Evolutionary conservation across 2,113 vertebrate species (phyloP), one percentile per base, ranked within the genome.

Genomic region (Pseudois nayaur): DNA sequence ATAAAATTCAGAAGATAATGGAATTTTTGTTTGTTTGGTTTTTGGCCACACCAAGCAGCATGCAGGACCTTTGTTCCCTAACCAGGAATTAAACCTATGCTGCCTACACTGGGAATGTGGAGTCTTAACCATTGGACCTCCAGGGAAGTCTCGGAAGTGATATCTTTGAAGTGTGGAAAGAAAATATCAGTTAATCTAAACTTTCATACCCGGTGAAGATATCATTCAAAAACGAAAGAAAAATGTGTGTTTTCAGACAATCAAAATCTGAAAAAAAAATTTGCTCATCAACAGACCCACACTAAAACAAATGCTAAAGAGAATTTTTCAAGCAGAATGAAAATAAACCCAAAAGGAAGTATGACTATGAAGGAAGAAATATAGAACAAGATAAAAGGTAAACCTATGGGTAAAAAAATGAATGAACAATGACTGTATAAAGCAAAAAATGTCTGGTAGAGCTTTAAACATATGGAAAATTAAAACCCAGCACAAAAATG

Each of bases 1-100:
- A 82, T 88, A 88, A 91, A 94, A 88, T 82, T 29, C 60, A 45
- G 60, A 71, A 94, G 54, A 91, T 71, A n/a, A 94, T 74, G 74
- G 36, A 83, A 71, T 40, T 71, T 76, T 74, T 74, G 67, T 74
- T 74, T 74, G 36, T 74, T 74, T 76, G 36, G 27, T 76, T 23
- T 74, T 76, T 43, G 40, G 36, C 71, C 71, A 43, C 71, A 43
- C 2, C 23, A 0, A 43, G 36, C 12, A 43, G 40, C 71, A 43
- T 43, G 12, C 12, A 27, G 40, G 40, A 76, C 14, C 36, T 43
- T 43, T 43, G 23, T 76, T 76, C 36, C 12, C 71, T 76, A 76
- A 74, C 67, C 67, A 76, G 23, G 5, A 43, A 76, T 43, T 43
- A 76, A 43, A 76, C 36, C 36, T 76, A 36, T 76, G 67, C 12